A percentile compares a stretch with the other conserved stretches of the same genome.
These are phyloP conservation scores for Pegoplata infirma DNA, from an alignment of 2,888 invertebrate species.

Conservation along the genomic window DNA sequence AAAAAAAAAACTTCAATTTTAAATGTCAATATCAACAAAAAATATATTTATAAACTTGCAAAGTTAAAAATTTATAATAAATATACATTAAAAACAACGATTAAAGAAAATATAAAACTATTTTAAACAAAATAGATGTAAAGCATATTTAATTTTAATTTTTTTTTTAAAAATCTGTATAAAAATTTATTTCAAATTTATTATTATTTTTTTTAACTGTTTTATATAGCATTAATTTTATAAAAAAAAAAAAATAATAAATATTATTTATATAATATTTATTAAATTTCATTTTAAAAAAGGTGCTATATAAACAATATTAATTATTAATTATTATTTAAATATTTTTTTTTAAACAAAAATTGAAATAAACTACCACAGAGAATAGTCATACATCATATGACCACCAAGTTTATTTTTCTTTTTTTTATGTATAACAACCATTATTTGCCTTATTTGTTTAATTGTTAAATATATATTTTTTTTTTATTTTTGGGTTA, in stretches of 20 bases:
- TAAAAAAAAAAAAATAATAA: slow-evolving; percentile 9
- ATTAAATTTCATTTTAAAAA: background rate
- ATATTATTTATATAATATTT: slow-evolving; percentile 1
- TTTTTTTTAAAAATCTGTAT: slow-evolving; percentile 27
- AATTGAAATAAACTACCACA: slow-evolving; percentile 11
- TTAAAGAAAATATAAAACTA: no score
- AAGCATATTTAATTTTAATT: background rate
- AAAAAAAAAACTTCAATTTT: slow-evolving; percentile 7
- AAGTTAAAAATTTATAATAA: slow-evolving; percentile 8
- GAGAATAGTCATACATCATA: slow-evolving; percentile 15
- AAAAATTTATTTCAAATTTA: slow-evolving; percentile 10
- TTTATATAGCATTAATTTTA: slow-evolving; percentile 31
- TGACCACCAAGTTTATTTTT: slow-evolving; percentile 3
- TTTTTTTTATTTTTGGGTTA: background rate
- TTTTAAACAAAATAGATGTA: no score
- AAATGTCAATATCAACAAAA: background rate
- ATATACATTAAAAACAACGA: background rate
- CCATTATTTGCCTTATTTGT: slow-evolving; percentile 45
- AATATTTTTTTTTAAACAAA: background rate
- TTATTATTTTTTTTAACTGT: background rate
- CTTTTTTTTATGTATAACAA: slow-evolving; percentile 9
- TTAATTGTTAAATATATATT: slow-evolving; percentile 18
- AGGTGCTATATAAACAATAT: background rate
- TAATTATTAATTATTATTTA: background rate
- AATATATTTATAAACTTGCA: background rate